phyloP scores from a whole-genome alignment of 2,888 invertebrate species.

The Colostygia pectinataria region DNA sequence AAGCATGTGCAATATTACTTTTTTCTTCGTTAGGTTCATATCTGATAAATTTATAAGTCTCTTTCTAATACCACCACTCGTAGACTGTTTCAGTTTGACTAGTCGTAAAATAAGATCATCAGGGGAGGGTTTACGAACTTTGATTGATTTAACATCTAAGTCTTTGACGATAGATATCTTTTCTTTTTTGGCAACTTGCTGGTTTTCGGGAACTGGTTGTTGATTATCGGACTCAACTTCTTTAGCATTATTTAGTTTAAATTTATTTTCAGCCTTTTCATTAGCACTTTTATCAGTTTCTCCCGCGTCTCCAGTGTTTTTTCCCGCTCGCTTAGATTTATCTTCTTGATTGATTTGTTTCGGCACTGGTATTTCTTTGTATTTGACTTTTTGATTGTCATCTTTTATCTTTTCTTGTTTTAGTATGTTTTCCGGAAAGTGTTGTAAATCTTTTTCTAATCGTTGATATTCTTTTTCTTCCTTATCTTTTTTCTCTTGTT shows the following conservation, averaged over 20 bases:
- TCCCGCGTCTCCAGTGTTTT: no score
- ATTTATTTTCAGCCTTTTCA: constrained; percentile 7
- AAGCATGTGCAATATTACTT: constrained; percentile 11
- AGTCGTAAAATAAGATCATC: constrained; percentile 46
- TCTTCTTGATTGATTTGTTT: not conserved
- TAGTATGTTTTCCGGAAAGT: not conserved
- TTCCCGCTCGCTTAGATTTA: not conserved
- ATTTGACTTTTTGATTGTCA: not conserved
- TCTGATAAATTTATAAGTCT: constrained; percentile 9
- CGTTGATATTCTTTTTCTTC: constrained; percentile 20
- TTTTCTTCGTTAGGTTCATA: constrained; percentile 5
- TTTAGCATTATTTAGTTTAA: constrained; percentile 22
- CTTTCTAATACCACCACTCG: constrained; percentile 14
- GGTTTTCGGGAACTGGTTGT: constrained; percentile 7
- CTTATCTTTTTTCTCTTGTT: constrained; percentile 26
- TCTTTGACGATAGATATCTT: constrained; percentile 5
- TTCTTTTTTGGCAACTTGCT: not conserved
- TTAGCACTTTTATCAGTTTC: constrained; percentile 1
- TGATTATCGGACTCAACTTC: constrained; percentile 21
- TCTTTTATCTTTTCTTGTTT: not conserved
- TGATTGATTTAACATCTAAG: constrained; percentile 41
- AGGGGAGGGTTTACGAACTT: constrained; percentile 36
- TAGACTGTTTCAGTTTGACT: constrained; percentile 45
- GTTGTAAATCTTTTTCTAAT: constrained; percentile 25
- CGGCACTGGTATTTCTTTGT: not conserved